Evolutionary conservation across 2,888 invertebrate genomes (phyloP), one percentile per base, ranked within the genome.

Genomic region (Tetragnatha montana): DNA sequence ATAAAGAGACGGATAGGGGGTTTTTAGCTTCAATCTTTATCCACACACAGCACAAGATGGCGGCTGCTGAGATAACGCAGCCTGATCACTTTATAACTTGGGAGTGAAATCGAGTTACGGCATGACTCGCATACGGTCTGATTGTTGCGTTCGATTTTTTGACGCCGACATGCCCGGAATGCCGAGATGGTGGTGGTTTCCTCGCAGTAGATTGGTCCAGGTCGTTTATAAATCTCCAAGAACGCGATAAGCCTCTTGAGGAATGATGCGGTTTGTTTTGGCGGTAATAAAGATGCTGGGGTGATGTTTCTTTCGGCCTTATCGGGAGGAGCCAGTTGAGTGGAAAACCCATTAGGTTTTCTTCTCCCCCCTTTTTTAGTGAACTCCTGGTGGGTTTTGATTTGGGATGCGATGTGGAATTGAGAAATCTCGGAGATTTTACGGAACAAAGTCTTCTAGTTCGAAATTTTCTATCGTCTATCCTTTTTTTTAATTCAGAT

Each of bases 11-110:
- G 69, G 84, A 84, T 84, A 68, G 84, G 49, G 84, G 49, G 84
- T 84, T 84, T 81, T 76, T 76, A 76, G 84, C 84, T 84, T 84
- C 75, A 84, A 84, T 84, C 76, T 84, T 84, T 75, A 84, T 84
- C 84, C 69, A 73, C 69, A 73, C 69, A 68, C 68, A 81, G 51
- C 60, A 60, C 35, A 78, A 78, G 60, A 60, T 75, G 35, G 47
- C 49, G 75, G 8, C 70, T 12, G 50, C 7, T 14, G 50, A 81
- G 81, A 81, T 81, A 81, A 81, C 50, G 81, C 3, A 60, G 81
- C 47, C 19, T 81, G 81, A 81, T 81, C 70, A 70, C 81, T 81
- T 81, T 81, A 81, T 81, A 81, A 71, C 81, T 71, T 71, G 70
- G 81, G 14, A 21, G 70, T 17, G 21, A 81, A 81, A 71, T 81